Conservation (phyloP, 2,888 invertebrate species). For the Cactoblastis cactorum region DNA sequence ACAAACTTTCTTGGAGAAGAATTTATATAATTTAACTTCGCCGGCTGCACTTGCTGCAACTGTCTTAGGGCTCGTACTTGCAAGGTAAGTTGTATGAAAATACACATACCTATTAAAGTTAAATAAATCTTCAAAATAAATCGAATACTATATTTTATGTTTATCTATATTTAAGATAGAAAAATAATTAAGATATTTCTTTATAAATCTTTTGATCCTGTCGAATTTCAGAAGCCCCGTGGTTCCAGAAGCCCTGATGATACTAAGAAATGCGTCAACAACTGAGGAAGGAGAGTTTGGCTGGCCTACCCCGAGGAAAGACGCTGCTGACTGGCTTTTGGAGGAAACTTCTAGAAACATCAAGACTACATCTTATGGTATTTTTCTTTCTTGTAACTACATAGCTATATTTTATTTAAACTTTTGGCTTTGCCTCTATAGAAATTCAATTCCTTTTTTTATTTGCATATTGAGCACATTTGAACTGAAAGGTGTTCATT, state of each 20-base stretch:
- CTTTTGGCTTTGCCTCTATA: no score
- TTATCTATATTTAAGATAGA: no score
- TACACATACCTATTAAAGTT: not conserved
- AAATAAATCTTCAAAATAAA: not conserved
- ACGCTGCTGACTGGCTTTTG: constrained; percentile 82
- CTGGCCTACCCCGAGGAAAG: constrained; percentile 80
- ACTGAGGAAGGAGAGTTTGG: constrained; percentile 84
- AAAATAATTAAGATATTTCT: no score
- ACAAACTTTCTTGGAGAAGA: constrained; percentile 78
- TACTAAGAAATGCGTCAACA: constrained; percentile 80
- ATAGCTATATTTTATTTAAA: no score
- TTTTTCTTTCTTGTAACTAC: no score
- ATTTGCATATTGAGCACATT: no score
- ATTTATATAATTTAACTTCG: constrained; percentile 74
- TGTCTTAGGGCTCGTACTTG: constrained; percentile 78
- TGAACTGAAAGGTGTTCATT: no score
- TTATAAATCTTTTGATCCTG: no score
- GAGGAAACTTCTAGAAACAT: constrained; percentile 79
- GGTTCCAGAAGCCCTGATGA: constrained; percentile 78
- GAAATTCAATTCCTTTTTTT: no score
- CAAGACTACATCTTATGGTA: constrained; percentile 77
- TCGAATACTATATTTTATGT: no score
- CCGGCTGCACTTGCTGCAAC: constrained; percentile 81
- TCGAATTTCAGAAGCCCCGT: constrained; percentile 62
- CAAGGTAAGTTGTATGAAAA: constrained; percentile 48